These are phyloP conservation scores for Sprattus sprattus DNA, from an alignment of 2,113 vertebrate genomes.

Conservation along the genomic window DNA sequence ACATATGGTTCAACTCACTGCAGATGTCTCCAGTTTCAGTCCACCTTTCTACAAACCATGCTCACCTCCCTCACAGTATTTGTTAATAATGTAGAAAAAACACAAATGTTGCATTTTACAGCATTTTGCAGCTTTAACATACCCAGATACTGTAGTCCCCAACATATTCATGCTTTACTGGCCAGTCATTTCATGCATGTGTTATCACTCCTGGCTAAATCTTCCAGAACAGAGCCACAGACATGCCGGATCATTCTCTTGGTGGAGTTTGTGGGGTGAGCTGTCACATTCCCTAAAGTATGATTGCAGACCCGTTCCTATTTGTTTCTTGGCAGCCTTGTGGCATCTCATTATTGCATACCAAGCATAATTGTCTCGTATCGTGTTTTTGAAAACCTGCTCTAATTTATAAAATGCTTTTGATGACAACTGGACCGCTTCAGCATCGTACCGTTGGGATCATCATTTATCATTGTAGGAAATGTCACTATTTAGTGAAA, in stretches of 20 bases:
- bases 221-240: not conserved
- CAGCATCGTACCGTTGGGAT: not conserved
- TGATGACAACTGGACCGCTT: not conserved
- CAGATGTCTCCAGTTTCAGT: not conserved
- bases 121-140: not conserved
- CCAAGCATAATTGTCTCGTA: not conserved
- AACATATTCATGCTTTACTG: not conserved
- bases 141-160: not conserved
- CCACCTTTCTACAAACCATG: not conserved
- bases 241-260: not conserved
- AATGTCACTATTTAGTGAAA: not conserved
- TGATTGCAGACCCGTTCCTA: not conserved
- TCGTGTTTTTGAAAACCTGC: not conserved
- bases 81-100: not conserved
- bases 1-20: not conserved
- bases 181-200: constrained; percentile 9
- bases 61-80: not conserved
- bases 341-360: not conserved
- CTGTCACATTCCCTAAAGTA: not conserved
- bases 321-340: not conserved
- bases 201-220: constrained; percentile 12
- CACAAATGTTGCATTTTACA: not conserved
- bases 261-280: not conserved
- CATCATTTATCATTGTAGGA: not conserved
- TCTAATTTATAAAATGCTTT: not conserved